A percentile compares a stretch with the other conserved stretches of the same genome.
Conservation (phyloP, 2,888 invertebrate genomes). For the Lasius platythorax region DNA sequence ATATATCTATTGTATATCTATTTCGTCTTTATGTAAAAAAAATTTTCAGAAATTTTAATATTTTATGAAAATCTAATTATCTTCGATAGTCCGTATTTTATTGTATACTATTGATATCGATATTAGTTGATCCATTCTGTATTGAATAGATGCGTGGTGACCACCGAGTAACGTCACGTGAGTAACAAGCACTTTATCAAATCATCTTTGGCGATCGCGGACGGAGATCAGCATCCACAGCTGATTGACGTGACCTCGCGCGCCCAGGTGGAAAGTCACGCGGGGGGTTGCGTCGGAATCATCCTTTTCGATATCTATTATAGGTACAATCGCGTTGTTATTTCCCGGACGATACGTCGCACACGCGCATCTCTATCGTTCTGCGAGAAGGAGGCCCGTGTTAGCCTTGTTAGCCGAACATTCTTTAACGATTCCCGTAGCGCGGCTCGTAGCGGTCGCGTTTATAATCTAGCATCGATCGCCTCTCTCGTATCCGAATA, state of each 20-base stretch:
- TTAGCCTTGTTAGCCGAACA: slow-evolving; percentile 79
- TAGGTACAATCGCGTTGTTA: slow-evolving; percentile 66
- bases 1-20: too few species aligned
- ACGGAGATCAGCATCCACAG: slow-evolving; percentile 49
- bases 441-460: slow-evolving; percentile 36
- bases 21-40: neutral
- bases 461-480: slow-evolving; percentile 69
- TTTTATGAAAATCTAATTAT: neutral
- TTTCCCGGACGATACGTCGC: slow-evolving; percentile 71
- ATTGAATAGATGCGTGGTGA: slow-evolving; percentile 38
- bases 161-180: slow-evolving; percentile 49
- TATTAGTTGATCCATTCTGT: slow-evolving; percentile 26
- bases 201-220: slow-evolving; percentile 54
- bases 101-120: neutral
- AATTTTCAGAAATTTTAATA: neutral
- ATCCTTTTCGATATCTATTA: slow-evolving; percentile 69
- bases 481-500: slow-evolving; percentile 35
- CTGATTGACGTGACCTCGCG: slow-evolving; percentile 71
- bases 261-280: slow-evolving; percentile 60
- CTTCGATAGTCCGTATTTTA: neutral
- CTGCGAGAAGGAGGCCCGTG: slow-evolving; percentile 63
- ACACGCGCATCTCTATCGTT: slow-evolving; percentile 63
- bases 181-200: slow-evolving; percentile 56
- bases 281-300: slow-evolving; percentile 57
- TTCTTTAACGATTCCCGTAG: slow-evolving; percentile 71